phyloP scores from a whole-genome alignment of 2,888 invertebrate species.

The Rhodophaea formosa region DNA sequence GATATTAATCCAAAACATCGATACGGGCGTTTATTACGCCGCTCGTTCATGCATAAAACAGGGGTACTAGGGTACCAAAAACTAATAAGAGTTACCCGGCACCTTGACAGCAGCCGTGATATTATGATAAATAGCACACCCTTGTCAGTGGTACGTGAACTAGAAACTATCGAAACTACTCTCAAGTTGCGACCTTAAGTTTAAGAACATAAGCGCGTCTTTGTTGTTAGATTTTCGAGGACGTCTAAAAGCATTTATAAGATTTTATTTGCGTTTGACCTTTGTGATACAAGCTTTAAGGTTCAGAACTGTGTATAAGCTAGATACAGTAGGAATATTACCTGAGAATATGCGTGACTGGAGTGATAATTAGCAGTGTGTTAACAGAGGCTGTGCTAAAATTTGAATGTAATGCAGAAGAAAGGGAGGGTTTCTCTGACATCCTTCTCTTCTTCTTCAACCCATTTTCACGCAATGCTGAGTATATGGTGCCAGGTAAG shows the following conservation, averaged over 20 bases:
- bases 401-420: neutral
- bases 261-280: neutral
- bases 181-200: conserved; percentile 8
- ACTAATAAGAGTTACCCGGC: conserved; percentile 64
- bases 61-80: conserved; percentile 44
- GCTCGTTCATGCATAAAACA: conserved; percentile 68
- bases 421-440: too few relatives aligned
- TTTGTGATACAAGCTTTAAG: neutral
- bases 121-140: conserved; percentile 76
- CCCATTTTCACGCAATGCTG: too few relatives aligned
- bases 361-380: conserved; percentile 13
- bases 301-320: neutral
- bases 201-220: neutral
- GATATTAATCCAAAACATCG: conserved; percentile 19
- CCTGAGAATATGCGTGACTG: conserved; percentile 10
- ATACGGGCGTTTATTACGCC: conserved; percentile 21
- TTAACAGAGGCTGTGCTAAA: neutral
- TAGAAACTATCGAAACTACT: conserved; percentile 5
- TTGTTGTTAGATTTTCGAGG: neutral
- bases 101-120: conserved; percentile 62
- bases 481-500: too few relatives aligned
- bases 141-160: conserved; percentile 50
- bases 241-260: neutral
- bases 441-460: too few relatives aligned
- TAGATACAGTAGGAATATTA: neutral